Evolutionary conservation across 2,113 vertebrate species (phyloP).

Genomic region (Nettapus auritus): DNA sequence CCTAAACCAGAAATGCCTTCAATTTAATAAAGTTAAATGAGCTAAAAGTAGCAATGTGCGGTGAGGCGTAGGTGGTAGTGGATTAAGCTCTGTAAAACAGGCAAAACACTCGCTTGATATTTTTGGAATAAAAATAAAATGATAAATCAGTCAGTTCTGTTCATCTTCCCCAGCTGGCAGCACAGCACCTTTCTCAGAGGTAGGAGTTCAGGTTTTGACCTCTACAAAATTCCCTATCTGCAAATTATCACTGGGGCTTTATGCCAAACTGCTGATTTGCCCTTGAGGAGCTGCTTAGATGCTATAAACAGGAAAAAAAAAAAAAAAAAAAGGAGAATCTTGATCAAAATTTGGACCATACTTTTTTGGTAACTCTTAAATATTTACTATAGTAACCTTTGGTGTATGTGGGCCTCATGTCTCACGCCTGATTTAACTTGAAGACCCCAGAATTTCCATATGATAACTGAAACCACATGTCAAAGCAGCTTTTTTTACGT

Average conservation of each 20-base stretch:
- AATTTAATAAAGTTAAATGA: background rate
- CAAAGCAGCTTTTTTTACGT: background rate
- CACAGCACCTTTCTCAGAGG: background rate
- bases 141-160: background rate
- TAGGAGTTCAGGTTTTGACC: background rate
- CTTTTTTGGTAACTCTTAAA: background rate
- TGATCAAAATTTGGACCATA: background rate
- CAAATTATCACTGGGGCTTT: fast-evolving
- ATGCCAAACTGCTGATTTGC: background rate
- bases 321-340: background rate
- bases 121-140: background rate
- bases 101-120: fast-evolving
- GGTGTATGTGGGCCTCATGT: background rate
- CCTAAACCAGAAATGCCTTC: background rate
- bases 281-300: background rate
- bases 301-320: background rate
- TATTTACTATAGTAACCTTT: background rate
- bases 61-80: fast-evolving
- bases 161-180: background rate
- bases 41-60: background rate
- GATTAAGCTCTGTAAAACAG: background rate
- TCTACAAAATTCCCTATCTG: background rate
- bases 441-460: background rate
- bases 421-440: background rate
- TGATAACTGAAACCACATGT: constrained; percentile 14